phyloP scores from a whole-genome alignment of 2,113 vertebrate species.

The Chamaetylas fuelleborni region DNA sequence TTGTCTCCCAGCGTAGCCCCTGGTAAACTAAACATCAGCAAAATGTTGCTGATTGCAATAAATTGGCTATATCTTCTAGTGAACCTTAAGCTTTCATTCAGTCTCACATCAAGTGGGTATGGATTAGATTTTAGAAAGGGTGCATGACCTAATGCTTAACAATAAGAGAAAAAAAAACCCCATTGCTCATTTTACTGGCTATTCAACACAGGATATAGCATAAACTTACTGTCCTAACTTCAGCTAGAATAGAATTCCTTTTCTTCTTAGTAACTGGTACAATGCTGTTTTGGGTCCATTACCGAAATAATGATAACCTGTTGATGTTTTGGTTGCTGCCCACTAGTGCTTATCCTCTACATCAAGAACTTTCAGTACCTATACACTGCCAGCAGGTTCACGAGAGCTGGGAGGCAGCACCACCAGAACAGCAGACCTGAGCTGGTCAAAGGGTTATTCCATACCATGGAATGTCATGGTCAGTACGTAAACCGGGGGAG shows the following conservation, averaged over 20 bases:
- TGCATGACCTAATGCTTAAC: not conserved
- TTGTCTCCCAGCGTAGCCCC: not conserved
- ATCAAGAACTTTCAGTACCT: not conserved
- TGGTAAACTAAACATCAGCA: not conserved
- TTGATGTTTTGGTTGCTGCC: not conserved
- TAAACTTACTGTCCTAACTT: not conserved
- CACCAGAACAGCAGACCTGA: not conserved
- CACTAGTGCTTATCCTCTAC: not conserved
- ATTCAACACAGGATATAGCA: not conserved
- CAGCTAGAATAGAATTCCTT: not conserved
- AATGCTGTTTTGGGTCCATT: not conserved
- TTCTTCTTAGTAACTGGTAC: not conserved
- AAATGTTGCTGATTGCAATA: not conserved
- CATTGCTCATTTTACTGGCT: not conserved
- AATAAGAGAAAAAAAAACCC: not conserved
- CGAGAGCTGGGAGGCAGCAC: not conserved
- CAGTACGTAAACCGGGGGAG: not conserved
- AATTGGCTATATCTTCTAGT: not conserved
- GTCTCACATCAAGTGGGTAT: not conserved
- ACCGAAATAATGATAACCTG: not conserved
- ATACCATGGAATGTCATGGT: too few species aligned
- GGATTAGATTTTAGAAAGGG: not conserved
- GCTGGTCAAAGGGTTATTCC: not conserved
- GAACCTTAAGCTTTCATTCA: not conserved
- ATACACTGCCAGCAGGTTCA: not conserved